Conservation (phyloP, 2,113 vertebrate genomes). For the Pithys albifrons region DNA sequence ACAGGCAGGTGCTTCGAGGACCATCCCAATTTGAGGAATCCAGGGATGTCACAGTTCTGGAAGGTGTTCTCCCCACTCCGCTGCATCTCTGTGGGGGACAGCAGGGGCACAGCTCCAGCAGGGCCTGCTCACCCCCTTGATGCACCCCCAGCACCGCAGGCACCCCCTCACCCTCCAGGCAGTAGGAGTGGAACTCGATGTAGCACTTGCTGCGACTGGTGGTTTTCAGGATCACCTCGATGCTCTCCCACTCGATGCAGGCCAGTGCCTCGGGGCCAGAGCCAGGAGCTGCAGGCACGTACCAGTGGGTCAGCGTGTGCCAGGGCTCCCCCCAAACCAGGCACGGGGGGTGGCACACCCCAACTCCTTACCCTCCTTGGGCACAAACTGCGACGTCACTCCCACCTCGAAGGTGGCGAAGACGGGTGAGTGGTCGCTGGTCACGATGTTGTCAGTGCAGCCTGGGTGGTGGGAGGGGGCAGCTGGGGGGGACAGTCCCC, state of each 20-base stretch:
- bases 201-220: conserved; percentile 86
- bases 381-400: conserved; percentile 74
- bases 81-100: conserved; percentile 71
- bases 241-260: conserved; percentile 82
- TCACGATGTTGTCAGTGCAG: conserved; percentile 87
- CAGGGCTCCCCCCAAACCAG: accelerated
- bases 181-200: conserved; percentile 85
- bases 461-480: conserved; percentile 63
- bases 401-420: conserved; percentile 89
- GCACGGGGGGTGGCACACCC: accelerated
- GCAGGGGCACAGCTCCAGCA: background rate
- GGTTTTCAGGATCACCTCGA: conserved; percentile 87
- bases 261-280: conserved; percentile 66
- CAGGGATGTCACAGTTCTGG: conserved; percentile 81
- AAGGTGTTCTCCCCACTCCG: conserved; percentile 83
- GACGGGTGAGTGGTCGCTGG: conserved; percentile 89
- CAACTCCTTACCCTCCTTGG: conserved; percentile 78
- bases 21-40: conserved; percentile 87
- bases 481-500: background rate
- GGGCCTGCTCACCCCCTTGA: accelerated
- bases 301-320: accelerated
- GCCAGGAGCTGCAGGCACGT: conserved; percentile 56
- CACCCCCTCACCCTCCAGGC: conserved; percentile 72
- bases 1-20: conserved; percentile 83
- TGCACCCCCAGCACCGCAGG: accelerated